Percentiles rank a stretch among this genome's conserved stretches.
Conservation (phyloP, 2,888 invertebrate species). For the Craniophora ligustri region DNA sequence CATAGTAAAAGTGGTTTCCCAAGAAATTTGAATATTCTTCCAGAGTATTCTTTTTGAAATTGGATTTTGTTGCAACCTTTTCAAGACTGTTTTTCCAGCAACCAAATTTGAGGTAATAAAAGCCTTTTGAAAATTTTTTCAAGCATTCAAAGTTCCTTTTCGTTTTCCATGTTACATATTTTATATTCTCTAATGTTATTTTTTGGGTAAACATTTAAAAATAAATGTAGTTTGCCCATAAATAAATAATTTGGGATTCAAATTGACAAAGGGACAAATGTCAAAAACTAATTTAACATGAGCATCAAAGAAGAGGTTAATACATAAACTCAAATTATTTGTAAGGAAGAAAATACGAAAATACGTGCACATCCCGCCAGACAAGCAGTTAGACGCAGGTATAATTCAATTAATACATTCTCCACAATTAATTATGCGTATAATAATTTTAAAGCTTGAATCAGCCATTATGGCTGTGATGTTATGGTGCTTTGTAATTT, state of each 20-base stretch:
- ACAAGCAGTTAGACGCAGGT: slow-evolving; percentile 7
- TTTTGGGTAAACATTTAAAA: too few relatives aligned
- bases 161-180: not conserved
- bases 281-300: too few relatives aligned
- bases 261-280: too few relatives aligned
- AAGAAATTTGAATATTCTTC: slow-evolving; percentile 9
- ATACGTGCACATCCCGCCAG: slow-evolving; percentile 4
- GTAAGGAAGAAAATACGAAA: not conserved
- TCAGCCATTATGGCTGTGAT: slow-evolving; percentile 38
- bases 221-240: too few relatives aligned
- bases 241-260: too few relatives aligned
- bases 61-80: slow-evolving; percentile 1
- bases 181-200: not conserved
- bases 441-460: slow-evolving; percentile 45
- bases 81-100: not conserved
- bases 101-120: not conserved
- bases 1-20: slow-evolving; percentile 20
- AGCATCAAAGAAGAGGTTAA: too few relatives aligned
- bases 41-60: slow-evolving; percentile 3
- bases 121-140: not conserved
- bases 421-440: slow-evolving; percentile 46
- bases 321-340: too few relatives aligned
- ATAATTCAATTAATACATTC: slow-evolving; percentile 32
- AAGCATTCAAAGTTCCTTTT: too few relatives aligned
- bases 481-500: slow-evolving; percentile 50